Conservation (phyloP, 2,113 vertebrate species). For the Hepsetus odoe region DNA sequence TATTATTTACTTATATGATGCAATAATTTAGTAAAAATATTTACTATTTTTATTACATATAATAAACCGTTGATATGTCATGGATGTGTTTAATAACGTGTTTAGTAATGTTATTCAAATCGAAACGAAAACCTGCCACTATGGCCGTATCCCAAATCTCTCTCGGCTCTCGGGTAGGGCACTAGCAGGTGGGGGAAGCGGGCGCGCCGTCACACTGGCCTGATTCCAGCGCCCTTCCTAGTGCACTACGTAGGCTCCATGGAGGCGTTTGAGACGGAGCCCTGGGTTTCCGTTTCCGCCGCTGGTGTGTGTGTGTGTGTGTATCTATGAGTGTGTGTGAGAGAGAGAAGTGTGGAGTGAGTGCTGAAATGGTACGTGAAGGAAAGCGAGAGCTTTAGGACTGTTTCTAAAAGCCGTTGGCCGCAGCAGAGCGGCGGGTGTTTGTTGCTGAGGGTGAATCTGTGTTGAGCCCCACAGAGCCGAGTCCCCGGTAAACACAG, state of each 20-base stretch:
- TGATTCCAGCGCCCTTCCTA: neutral
- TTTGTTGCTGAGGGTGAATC: conserved; percentile 9
- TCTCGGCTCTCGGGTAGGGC: neutral
- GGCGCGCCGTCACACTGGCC: neutral
- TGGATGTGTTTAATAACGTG: no score
- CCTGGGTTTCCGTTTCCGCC: conserved; percentile 48
- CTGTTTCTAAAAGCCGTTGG: conserved; percentile 23
- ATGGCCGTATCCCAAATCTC: neutral
- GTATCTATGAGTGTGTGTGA: no score
- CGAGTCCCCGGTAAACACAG: conserved; percentile 19
- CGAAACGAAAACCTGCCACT: no score
- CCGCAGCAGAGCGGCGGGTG: neutral
- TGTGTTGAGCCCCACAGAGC: conserved; percentile 14
- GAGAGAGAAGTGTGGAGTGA: conserved; percentile 1
- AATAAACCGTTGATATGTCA: no score
- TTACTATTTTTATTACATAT: no score
- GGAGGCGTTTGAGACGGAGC: conserved; percentile 60
- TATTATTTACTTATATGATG: no score
- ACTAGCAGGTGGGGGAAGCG: neutral
- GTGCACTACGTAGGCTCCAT: neutral
- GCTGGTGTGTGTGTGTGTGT: neutral
- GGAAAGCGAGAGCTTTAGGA: conserved; percentile 60
- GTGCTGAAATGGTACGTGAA: conserved; percentile 73
- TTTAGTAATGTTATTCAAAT: neutral
- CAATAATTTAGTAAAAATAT: no score